Evolutionary conservation across 2,888 invertebrate species (phyloP).

Genomic region (Metellina segmentata): DNA sequence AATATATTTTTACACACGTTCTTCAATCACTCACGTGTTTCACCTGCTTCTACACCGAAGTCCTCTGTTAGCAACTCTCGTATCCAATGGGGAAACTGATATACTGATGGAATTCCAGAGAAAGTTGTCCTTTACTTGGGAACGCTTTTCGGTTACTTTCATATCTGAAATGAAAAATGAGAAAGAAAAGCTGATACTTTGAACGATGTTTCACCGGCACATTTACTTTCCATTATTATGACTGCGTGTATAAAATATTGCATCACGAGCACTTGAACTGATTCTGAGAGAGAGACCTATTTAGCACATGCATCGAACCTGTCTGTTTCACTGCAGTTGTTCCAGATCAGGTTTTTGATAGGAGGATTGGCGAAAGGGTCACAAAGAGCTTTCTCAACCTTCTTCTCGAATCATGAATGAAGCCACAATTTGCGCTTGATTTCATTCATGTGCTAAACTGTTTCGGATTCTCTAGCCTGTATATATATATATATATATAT

Average conservation of each 20-base stretch:
- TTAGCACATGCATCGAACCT: constrained; percentile 43
- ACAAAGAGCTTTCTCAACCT: background rate
- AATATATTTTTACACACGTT: too few relatives aligned
- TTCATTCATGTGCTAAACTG: too few relatives aligned
- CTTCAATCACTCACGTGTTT: too few relatives aligned
- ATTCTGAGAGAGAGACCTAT: constrained; percentile 42
- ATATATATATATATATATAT: too few relatives aligned
- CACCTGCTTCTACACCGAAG: too few relatives aligned
- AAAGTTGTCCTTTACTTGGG: too few relatives aligned
- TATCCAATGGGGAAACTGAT: too few relatives aligned
- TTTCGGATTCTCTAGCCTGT: too few relatives aligned
- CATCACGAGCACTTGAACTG: constrained; percentile 46
- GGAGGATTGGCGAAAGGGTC: constrained; percentile 37
- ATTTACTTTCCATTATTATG: constrained; percentile 1
- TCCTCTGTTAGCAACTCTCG: too few relatives aligned
- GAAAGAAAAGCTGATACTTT: background rate
- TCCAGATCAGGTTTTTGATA: constrained; percentile 49
- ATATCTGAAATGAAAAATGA: background rate
- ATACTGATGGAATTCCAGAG: too few relatives aligned
- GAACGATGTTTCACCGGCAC: background rate
- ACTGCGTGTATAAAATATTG: constrained; percentile 26
- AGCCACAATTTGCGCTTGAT: too few relatives aligned
- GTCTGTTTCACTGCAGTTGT: constrained; percentile 33
- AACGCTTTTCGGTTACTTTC: background rate
- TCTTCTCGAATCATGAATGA: too few relatives aligned